Evolutionary conservation across 2,888 invertebrate genomes (phyloP), one percentile per base, ranked within the genome.

Genomic region (Chloroclysta siterata): DNA sequence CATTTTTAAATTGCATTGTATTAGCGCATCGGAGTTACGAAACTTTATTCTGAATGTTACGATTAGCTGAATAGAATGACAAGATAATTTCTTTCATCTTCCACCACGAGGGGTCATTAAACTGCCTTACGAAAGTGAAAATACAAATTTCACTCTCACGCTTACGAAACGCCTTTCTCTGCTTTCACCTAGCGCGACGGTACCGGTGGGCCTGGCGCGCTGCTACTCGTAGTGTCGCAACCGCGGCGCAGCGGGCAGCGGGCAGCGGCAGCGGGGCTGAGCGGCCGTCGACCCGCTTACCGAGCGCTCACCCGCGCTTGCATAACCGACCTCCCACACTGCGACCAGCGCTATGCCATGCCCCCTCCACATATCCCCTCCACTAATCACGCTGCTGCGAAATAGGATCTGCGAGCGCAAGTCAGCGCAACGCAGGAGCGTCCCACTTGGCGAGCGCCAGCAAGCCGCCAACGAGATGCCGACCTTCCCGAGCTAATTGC

Each of bases 221-320:
- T 39, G 78, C 75, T 73, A 72, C 73, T 77, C 78, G 78, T 14
- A 81, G 82, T 86, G 89, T 87, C 84, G 89, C 90, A 87, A 86
- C 77, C 54, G 55, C 69, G 52, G 52, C 63, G 77, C 77, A 22
- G 73, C 70, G 73, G 78, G 76, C 78, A 80, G 91, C 94, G 94
- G 22, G 22, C 22, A 3, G 22, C 22, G 94, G 44, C 15, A 7
- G 74, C 69, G 73, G 78, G 76, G 72, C 78, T 74, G 78, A 80
- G 91, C 94, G 94, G 94, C 90, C 94, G 94, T 89, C 94, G 95
- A 95, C 95, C 95, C 89, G 94, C 93, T 94, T 95, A 94, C 88
- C 93, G 94, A 93, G 94, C 95, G 94, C 93, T 95, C 94, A 95
- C 95, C 92, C 87, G 86, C 85, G 88, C 88, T 91, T 92, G 91